A percentile compares a stretch with the other conserved stretches of the same genome.
phyloP scores from a whole-genome alignment of 2,888 invertebrate genomes.

The Sclerodermus sp. region DNA sequence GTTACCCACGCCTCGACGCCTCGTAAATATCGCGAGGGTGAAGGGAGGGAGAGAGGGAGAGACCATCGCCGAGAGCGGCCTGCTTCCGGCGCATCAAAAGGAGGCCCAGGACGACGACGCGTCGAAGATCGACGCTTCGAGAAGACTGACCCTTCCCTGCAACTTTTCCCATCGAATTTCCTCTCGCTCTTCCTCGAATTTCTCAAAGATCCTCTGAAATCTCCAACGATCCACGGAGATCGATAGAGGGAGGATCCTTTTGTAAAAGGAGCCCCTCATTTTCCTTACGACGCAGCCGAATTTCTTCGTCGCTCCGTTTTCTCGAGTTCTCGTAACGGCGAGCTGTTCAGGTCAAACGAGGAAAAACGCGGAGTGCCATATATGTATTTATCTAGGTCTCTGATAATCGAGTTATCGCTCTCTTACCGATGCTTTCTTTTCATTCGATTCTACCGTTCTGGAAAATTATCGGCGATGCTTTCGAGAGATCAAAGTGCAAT shows the following conservation, averaged over 20 bases:
- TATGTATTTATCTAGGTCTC: conserved; percentile 45
- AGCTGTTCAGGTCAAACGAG: too few relatives aligned
- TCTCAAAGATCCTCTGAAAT: too few relatives aligned
- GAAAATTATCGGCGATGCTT: too few relatives aligned
- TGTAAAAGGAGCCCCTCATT: too few relatives aligned
- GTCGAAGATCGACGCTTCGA: conserved; percentile 6
- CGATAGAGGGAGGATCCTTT: too few relatives aligned
- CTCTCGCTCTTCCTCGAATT: too few relatives aligned
- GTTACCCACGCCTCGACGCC: conserved; percentile 54
- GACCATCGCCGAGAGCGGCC: conserved; percentile 8
- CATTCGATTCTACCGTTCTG: conserved; percentile 51
- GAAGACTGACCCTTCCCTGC: conserved; percentile 2
- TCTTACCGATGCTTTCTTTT: conserved; percentile 49
- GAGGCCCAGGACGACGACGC: conserved; percentile 2
- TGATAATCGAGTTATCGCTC: conserved; percentile 46
- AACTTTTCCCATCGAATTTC: too few relatives aligned
- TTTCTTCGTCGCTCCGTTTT: too few relatives aligned
- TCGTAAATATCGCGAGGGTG: conserved; percentile 50
- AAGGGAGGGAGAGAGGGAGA: conserved; percentile 10
- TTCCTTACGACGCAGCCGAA: too few relatives aligned
- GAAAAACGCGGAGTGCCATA: conserved; percentile 26
- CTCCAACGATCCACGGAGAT: too few relatives aligned
- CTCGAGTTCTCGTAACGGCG: too few relatives aligned
- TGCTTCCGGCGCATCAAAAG: conserved; percentile 10
- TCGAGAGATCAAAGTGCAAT: too few relatives aligned